These are phyloP conservation scores for human (Homo sapiens) DNA, from an alignment of 2,113 vertebrate species.

Conservation along the genomic window GRCh38 chr11:84126501-84127000, in stretches of 20 bases:
- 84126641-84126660: not conserved
- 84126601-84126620: not conserved
- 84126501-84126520: not conserved
- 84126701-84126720: not conserved
- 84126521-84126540: not conserved
- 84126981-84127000: not conserved
- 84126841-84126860: not conserved
- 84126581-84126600: not conserved
- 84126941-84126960: not conserved
- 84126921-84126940: not conserved
- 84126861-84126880: not conserved
- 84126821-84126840: not conserved
- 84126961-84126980: not conserved
- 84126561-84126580: not conserved
- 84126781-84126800: not conserved
- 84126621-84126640: not conserved
- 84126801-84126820: not conserved
- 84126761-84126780: constrained; percentile 5
- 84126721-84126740: not conserved
- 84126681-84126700: constrained; percentile 10
- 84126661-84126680: not conserved
- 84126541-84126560: not conserved
- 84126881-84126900: not conserved
- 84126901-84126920: not conserved
- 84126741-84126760: not conserved